Percentiles rank a stretch among this genome's conserved stretches.
Evolutionary conservation across 2,888 invertebrate species (phyloP).

Genomic region (Troides helena): DNA sequence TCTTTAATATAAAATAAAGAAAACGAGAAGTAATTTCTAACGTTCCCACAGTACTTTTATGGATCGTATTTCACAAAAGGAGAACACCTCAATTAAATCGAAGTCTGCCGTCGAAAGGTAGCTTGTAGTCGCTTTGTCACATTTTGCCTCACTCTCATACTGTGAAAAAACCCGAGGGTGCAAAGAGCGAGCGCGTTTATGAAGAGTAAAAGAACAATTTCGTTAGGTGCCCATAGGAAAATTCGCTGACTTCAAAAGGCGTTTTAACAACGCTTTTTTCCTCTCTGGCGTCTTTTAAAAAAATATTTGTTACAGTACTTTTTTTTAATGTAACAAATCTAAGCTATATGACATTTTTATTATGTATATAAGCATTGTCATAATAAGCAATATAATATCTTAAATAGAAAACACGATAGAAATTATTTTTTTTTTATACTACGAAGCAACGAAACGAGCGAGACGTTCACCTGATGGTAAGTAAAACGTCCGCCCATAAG

Average conservation of each 20-base stretch:
- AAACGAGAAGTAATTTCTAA: background rate
- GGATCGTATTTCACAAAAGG: constrained; percentile 34
- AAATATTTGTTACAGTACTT: constrained; percentile 54
- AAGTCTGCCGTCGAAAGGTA: constrained; percentile 49
- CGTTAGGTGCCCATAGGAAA: constrained; percentile 72
- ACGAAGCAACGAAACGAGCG: no score
- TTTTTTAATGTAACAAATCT: constrained; percentile 29
- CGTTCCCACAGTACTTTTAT: constrained; percentile 16
- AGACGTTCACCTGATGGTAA: no score
- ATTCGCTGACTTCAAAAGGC: constrained; percentile 74
- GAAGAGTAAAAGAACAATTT: constrained; percentile 75
- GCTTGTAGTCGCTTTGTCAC: constrained; percentile 58
- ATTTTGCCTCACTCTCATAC: constrained; percentile 58
- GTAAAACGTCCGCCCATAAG: no score
- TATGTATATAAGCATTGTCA: background rate
- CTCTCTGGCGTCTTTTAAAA: constrained; percentile 66
- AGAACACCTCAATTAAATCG: constrained; percentile 44
- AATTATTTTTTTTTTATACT: background rate
- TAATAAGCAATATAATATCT: background rate
- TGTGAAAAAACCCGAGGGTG: constrained; percentile 54
- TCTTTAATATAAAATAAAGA: background rate
- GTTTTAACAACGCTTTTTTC: constrained; percentile 67
- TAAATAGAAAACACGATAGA: background rate
- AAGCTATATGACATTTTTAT: constrained; percentile 7
- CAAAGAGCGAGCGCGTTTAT: constrained; percentile 67